A percentile compares a stretch with the other conserved stretches of the same genome.
Evolutionary conservation across 2,888 invertebrate species (phyloP).

Genomic region (Caenorhabditis afra): DNA sequence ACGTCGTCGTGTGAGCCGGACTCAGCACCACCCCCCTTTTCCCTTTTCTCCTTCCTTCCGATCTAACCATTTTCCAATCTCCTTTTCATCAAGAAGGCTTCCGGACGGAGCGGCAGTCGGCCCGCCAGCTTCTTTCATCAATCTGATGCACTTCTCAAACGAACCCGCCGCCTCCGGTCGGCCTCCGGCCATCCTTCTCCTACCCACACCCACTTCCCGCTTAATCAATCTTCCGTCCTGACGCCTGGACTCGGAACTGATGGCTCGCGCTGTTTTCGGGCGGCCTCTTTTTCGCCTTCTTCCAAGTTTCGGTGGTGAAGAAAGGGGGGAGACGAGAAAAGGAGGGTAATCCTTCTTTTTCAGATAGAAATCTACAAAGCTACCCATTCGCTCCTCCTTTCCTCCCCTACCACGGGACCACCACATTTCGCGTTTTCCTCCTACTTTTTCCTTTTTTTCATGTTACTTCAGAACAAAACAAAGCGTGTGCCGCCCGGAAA

Average conservation of each 20-base stretch:
- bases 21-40: background rate
- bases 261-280: too few relatives aligned
- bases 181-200: conserved; percentile 1
- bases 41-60: background rate
- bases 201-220: conserved; percentile 32
- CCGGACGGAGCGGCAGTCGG: too few relatives aligned
- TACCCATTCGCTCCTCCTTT: conserved; percentile 17
- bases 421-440: conserved; percentile 9
- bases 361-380: conserved; percentile 47
- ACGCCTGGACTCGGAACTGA: background rate
- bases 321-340: background rate
- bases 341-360: conserved; percentile 40
- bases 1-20: too few relatives aligned
- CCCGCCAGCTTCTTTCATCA: conserved; percentile 47
- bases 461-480: conserved; percentile 38
- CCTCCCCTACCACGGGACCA: background rate
- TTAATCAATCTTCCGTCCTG: conserved; percentile 52
- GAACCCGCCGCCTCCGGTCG: conserved; percentile 32
- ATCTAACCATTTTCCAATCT: background rate
- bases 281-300: conserved; percentile 10
- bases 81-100: background rate
- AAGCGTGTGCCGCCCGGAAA: background rate
- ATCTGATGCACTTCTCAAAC: conserved; percentile 51
- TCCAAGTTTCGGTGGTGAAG: conserved; percentile 26
- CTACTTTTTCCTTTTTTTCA: conserved; percentile 11